Conservation (phyloP, 2,797 vertebrate species). For the Helarctos malayanus region DNA sequence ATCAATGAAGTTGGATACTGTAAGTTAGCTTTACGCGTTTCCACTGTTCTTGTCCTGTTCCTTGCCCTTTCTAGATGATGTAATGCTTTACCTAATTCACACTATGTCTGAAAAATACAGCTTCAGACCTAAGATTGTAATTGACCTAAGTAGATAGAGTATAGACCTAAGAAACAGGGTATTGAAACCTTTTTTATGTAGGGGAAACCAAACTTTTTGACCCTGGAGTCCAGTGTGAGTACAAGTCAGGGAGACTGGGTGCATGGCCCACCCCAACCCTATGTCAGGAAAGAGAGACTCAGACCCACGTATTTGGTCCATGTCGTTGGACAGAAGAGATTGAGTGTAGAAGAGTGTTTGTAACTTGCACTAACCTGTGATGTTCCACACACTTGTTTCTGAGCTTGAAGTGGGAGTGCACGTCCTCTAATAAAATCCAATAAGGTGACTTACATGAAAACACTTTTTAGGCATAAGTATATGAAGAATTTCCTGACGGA, state of each 20-base stretch:
- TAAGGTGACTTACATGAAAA: not conserved
- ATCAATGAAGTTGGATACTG: not conserved
- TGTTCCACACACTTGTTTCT: not conserved
- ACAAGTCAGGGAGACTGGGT: no score
- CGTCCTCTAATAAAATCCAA: not conserved
- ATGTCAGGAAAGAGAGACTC: not conserved
- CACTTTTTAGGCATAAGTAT: not conserved
- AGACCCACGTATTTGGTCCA: not conserved
- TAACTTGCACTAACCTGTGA: fast-evolving
- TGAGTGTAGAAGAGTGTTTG: not conserved
- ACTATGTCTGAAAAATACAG: not conserved
- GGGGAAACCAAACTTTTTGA: not conserved
- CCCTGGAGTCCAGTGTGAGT: not conserved
- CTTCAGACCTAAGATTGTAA: not conserved
- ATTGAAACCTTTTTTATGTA: no score
- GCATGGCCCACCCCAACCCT: fast-evolving
- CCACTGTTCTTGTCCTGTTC: not conserved
- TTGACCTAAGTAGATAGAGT: not conserved
- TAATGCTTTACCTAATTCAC: not conserved
- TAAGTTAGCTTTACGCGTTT: not conserved
- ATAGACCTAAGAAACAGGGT: not conserved
- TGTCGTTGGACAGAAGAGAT: not conserved
- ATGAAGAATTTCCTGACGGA: not conserved
- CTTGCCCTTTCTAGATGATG: not conserved
- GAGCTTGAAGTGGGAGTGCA: not conserved